A percentile compares a stretch with the other conserved stretches of the same genome.
Conservation (phyloP, 1,140 invertebrate genomes). For the Gerris buenoi region DNA sequence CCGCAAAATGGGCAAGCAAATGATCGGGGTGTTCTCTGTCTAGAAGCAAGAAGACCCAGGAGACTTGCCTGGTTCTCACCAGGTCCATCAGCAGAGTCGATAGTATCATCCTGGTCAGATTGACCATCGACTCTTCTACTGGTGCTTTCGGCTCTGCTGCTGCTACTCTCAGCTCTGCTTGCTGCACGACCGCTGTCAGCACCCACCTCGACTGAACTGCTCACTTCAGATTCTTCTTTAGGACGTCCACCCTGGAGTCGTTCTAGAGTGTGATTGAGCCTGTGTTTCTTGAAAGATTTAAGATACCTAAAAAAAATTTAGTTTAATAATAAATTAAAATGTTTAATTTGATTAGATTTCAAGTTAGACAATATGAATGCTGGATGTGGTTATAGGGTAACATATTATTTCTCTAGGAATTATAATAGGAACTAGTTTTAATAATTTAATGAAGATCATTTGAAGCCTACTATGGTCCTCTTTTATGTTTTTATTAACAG, state of each 20-base stretch:
- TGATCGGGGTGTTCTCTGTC: conserved; percentile 40
- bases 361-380: too few species aligned
- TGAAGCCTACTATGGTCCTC: too few species aligned
- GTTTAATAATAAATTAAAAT: too few species aligned
- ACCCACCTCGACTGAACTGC: conserved; percentile 50
- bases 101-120: conserved; percentile 49
- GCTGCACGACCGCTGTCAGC: conserved; percentile 33
- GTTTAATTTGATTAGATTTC: too few species aligned
- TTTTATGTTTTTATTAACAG: too few species aligned
- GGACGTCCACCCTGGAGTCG: conserved; percentile 39
- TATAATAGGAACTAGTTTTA: too few species aligned
- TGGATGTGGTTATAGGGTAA: too few species aligned
- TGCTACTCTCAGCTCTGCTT: conserved; percentile 5
- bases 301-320: conserved; percentile 44
- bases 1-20: conserved; percentile 79
- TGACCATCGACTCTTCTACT: conserved; percentile 21
- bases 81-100: conserved; percentile 38
- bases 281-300: conserved; percentile 77
- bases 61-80: conserved; percentile 36
- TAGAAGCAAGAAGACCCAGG: conserved; percentile 42
- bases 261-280: conserved; percentile 69
- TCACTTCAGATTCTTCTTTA: conserved; percentile 36
- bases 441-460: too few species aligned
- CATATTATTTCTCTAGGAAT: too few species aligned
- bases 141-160: conserved; percentile 10